Evolutionary conservation across 64 coral and sea anemone species (phyloP), one percentile per base, ranked within the genome.

Genomic region (Montipora foliosa): DNA sequence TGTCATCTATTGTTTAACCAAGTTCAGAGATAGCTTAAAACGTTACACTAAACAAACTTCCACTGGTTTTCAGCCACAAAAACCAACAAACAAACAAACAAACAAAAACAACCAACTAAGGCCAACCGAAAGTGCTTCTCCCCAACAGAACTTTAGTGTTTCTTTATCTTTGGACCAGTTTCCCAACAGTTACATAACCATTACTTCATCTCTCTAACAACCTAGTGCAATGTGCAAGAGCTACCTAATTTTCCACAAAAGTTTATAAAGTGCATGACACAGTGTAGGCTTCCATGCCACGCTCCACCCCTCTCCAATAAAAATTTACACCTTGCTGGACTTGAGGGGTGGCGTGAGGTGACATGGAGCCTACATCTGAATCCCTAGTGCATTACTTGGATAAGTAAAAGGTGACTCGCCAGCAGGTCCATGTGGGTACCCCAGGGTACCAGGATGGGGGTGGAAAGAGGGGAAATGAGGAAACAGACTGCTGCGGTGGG

Each of bases 391-490:
- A 85, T 93, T 93, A 93, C 92, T 87, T 93, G 92, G 75, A 81
- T 93, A 93, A 79, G 90, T 70, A 78, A 88, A 93, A 19, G 90
- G 21, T 64, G 90, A 64, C 74, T 92, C 90, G 71, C 77, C 92
- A 86, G 82, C 62, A 25, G 92, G 92, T 76, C 92, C 84, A 57
- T 88, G 92, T 29, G 58, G 62, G 64, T 93, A 88, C 24, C 83
- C 83, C 49, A 93, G 45, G 47, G 92, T 74, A 68, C 92, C 84
- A 17, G 83, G 77, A 15, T 78, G 83, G 46, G 84, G 50, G 69
- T 93, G 92, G 19, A 88, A 88, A 44, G 92, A 87, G 5, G 92
- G 92, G 66, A 93, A 93, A 67, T 93, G 92, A 12, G 92, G 92
- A 46, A 93, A 93, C 48, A 93, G 61, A 67, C 75, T 80, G 60